A percentile compares a stretch with the other conserved stretches of the same genome.
Conservation (phyloP, 2,113 vertebrate genomes). For the Ictalurus furcatus region DNA sequence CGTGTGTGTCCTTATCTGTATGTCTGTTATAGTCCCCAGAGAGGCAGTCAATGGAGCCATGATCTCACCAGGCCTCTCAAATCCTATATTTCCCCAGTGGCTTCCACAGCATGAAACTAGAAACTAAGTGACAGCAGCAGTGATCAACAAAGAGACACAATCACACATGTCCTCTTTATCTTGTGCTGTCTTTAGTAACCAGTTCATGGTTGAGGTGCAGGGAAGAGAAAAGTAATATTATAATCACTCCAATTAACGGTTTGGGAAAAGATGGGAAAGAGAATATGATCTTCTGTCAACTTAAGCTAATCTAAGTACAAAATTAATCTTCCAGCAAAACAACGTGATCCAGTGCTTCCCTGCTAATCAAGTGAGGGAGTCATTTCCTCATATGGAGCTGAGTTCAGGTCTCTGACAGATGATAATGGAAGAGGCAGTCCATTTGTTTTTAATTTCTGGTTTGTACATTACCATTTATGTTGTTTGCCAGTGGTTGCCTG, state of each 20-base stretch:
- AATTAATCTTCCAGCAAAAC: conserved; percentile 25
- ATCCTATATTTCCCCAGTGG: conserved; percentile 42
- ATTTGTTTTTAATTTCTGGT: conserved; percentile 26
- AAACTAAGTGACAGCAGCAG: conserved; percentile 21
- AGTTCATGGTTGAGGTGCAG: not conserved
- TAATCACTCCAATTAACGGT: not conserved
- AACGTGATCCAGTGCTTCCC: conserved; percentile 9
- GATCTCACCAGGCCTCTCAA: conserved; percentile 40
- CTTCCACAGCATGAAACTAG: conserved; percentile 23
- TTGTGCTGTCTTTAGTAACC: conserved; percentile 6
- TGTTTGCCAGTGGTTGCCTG: conserved; percentile 18
- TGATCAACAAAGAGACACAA: conserved; percentile 16
- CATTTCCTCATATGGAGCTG: conserved; percentile 36
- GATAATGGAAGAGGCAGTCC: conserved; percentile 15
- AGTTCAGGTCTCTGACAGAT: conserved; percentile 29
- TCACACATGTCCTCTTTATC: conserved; percentile 15
- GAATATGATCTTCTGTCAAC: not conserved
- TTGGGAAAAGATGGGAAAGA: not conserved
- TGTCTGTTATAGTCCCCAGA: conserved; percentile 24
- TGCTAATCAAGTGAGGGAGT: conserved; percentile 32
- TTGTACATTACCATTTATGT: conserved; percentile 9
- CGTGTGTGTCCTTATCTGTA: conserved; percentile 3
- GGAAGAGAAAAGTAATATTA: conserved; percentile 3
- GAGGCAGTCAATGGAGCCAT: conserved; percentile 21
- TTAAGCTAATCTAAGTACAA: conserved; percentile 11